Evolutionary conservation across 2,888 invertebrate genomes (phyloP).

Genomic region (Beris morrisii): DNA sequence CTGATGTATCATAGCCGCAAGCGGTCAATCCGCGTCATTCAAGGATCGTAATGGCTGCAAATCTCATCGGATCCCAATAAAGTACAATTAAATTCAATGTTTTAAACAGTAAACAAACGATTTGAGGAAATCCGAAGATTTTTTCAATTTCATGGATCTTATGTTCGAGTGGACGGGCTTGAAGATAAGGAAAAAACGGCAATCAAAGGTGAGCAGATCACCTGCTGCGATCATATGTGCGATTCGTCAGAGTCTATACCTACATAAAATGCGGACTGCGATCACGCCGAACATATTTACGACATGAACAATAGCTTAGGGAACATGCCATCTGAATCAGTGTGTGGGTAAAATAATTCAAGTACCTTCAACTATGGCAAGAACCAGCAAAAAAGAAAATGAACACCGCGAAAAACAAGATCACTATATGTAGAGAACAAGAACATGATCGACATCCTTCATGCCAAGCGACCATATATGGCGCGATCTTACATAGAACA

Average conservation of each 20-base stretch:
- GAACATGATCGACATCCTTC: constrained; percentile 5
- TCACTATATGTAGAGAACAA: too few species aligned
- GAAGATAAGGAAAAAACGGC: too few species aligned
- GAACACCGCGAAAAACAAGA: background rate
- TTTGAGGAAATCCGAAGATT: too few species aligned
- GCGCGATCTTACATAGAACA: background rate
- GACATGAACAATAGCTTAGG: constrained; percentile 5
- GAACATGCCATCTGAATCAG: background rate
- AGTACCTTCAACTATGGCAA: background rate
- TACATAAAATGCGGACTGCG: background rate
- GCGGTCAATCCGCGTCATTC: too few species aligned
- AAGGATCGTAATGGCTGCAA: too few species aligned
- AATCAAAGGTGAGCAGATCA: background rate
- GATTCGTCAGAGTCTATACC: too few species aligned
- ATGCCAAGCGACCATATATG: background rate
- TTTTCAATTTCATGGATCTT: too few species aligned
- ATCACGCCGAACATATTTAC: background rate
- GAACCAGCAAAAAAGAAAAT: background rate
- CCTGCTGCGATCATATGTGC: constrained; percentile 4
- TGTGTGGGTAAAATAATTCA: background rate
- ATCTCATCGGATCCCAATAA: too few species aligned
- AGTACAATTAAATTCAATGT: too few species aligned
- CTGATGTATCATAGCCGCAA: too few species aligned
- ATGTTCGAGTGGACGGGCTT: too few species aligned
- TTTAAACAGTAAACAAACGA: too few species aligned